Evolutionary conservation across 2,113 vertebrate genomes (phyloP), one percentile per base, ranked within the genome.

Genomic region (Zapus hudsonius): DNA sequence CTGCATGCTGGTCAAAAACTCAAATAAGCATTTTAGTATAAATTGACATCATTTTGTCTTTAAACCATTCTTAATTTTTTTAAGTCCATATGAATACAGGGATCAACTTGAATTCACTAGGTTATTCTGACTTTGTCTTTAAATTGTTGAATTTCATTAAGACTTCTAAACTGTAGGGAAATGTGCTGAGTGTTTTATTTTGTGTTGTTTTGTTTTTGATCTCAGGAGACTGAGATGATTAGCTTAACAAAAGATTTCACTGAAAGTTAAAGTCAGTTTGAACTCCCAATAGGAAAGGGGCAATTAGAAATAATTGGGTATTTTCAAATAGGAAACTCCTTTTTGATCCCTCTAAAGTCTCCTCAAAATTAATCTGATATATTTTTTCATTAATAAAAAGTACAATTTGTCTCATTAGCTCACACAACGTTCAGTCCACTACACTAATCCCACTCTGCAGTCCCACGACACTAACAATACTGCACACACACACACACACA

Each of bases 311-410:
- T 61, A 57, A 83, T 22, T 80, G 5, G 33, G 7, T 0, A 16
- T 82, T 94, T 81, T 69, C 69, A 70, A 73, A 79, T 57, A 55
- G 82, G 59, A 88, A 96, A 70, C 2, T 3, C 0, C 8, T 22
- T n/a, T 78, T 38, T 67, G 29, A 27, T 55, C 11, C 78, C 84
- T 87, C 52, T 93, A 67, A 74, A 1, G 0, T 76, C 27, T 72
- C 10, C 17, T 95, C 29, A 80, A 92, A 95, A 90, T 16, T 74
- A n/a, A 42, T 42, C 72, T 4, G 66, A 63, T 29, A 69, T 55
- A 4, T 44, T 86, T 33, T 86, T 55, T 78, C 20, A 70, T 42
- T 87, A 19, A 72, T 19, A 38, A 83, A 84, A 96, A 95, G 82
- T 36, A 4, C 29, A 91, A 25, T 19, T 85, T 31, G 3, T 83